These are phyloP conservation scores for Cassiopea andromeda DNA, from an alignment of 30 jellyfish, hydroid and myxozoan genomes.

Conservation along the genomic window DNA sequence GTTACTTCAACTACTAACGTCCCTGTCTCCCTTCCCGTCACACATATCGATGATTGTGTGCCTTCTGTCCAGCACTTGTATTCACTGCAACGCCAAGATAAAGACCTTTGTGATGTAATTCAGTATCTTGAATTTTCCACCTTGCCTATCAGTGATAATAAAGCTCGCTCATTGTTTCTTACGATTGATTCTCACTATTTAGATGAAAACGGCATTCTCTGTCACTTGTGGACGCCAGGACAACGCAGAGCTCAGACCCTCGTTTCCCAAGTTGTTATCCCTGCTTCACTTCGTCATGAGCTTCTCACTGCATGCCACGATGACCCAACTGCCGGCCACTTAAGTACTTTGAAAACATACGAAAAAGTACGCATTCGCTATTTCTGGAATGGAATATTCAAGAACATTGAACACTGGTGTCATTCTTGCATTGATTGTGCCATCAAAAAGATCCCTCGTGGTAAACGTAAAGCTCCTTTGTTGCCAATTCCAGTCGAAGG, in stretches of 20 bases:
- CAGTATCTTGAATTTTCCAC: constrained; percentile 8
- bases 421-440: constrained; percentile 63
- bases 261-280: constrained; percentile 43
- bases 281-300: constrained; percentile 43
- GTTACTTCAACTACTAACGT: not conserved
- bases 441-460: constrained; percentile 51
- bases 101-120: constrained; percentile 7
- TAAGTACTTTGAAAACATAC: constrained; percentile 35
- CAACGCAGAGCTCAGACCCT: constrained; percentile 16
- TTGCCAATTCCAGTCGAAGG: constrained; percentile 56
- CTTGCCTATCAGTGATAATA: constrained; percentile 6
- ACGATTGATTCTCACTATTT: constrained; percentile 14
- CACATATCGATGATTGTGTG: not conserved
- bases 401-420: constrained; percentile 72
- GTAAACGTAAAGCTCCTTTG: constrained; percentile 32
- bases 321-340: constrained; percentile 67
- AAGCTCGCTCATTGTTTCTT: constrained; percentile 31
- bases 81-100: constrained; percentile 28
- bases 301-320: constrained; percentile 45
- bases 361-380: constrained; percentile 44
- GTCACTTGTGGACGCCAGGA: constrained; percentile 58
- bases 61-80: not conserved
- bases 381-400: constrained; percentile 53
- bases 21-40: not conserved
- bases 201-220: constrained; percentile 34